Conservation (phyloP, 2,888 invertebrate species). For the Melieria omissa region DNA sequence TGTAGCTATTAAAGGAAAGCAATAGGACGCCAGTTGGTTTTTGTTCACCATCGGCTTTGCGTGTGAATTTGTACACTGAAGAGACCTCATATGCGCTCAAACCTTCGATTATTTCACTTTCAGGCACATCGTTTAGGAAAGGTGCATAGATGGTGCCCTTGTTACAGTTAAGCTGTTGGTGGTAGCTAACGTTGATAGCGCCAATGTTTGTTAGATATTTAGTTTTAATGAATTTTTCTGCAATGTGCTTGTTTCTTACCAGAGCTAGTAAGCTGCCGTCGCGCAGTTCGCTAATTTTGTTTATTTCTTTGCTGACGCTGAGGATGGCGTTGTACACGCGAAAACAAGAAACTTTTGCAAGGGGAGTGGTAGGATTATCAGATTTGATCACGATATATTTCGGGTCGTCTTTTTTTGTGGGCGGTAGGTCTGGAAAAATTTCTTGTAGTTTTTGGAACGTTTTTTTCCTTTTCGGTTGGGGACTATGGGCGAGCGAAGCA, state of each 20-base stretch:
- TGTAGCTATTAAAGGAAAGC: not conserved
- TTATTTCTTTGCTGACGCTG: slow-evolving; percentile 3
- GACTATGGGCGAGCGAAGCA: too few relatives aligned
- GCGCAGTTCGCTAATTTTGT: slow-evolving; percentile 3
- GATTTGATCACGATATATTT: slow-evolving; percentile 5
- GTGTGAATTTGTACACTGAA: too few relatives aligned
- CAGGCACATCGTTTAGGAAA: not conserved
- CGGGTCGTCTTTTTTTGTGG: slow-evolving; percentile 1
- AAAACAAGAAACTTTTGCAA: slow-evolving; percentile 1
- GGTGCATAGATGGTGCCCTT: slow-evolving; percentile 7
- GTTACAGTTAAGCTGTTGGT: slow-evolving; percentile 1
- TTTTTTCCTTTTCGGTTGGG: too few relatives aligned
- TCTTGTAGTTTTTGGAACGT: too few relatives aligned
- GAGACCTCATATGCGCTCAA: too few relatives aligned
- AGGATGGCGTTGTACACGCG: slow-evolving; percentile 6
- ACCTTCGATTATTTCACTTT: not conserved
- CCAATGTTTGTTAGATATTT: slow-evolving; percentile 2
- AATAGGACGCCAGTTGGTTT: slow-evolving; percentile 2
- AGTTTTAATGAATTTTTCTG: not conserved
- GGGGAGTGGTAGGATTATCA: not conserved
- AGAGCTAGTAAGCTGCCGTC: slow-evolving; percentile 3
- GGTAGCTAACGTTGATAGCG: not conserved
- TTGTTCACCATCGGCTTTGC: too few relatives aligned
- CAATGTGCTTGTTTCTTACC: slow-evolving; percentile 7
- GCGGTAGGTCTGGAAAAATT: slow-evolving; percentile 2